These are phyloP conservation scores for Silurus asotus DNA, from an alignment of 2,113 vertebrate species.

Conservation along the genomic window DNA sequence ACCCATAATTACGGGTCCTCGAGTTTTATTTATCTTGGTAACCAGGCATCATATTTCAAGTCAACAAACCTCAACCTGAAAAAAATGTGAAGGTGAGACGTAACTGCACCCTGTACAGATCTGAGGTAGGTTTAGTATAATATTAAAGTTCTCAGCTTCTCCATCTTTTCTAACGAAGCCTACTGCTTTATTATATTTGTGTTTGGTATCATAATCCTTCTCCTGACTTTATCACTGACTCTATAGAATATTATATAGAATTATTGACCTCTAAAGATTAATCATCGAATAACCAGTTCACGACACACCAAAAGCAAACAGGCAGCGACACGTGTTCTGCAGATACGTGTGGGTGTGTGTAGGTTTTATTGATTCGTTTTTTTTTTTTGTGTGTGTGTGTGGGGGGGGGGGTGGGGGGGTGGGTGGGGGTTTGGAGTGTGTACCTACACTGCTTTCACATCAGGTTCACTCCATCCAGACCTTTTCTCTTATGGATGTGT, in stretches of 20 bases:
- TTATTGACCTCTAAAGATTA: background rate
- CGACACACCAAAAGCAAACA: background rate
- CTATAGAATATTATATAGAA: background rate
- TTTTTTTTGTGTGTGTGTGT: background rate
- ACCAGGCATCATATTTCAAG: background rate
- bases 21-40: background rate
- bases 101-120: background rate
- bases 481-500: conserved; percentile 55
- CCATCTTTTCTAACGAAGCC: background rate
- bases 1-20: too few relatives aligned
- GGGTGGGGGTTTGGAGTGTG: background rate
- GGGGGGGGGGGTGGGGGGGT: too few relatives aligned
- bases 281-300: background rate
- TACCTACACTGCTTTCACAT: conserved; percentile 15
- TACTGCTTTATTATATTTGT: background rate
- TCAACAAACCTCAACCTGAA: background rate
- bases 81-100: background rate
- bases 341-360: background rate
- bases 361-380: background rate
- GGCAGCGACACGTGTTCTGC: background rate
- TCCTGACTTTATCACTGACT: background rate
- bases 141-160: background rate
- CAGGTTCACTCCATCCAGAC: conserved; percentile 55
- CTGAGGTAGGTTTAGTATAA: background rate
- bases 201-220: background rate